Evolutionary conservation across 1,140 invertebrate genomes (phyloP).

Genomic region (Conopomorpha cramerella): DNA sequence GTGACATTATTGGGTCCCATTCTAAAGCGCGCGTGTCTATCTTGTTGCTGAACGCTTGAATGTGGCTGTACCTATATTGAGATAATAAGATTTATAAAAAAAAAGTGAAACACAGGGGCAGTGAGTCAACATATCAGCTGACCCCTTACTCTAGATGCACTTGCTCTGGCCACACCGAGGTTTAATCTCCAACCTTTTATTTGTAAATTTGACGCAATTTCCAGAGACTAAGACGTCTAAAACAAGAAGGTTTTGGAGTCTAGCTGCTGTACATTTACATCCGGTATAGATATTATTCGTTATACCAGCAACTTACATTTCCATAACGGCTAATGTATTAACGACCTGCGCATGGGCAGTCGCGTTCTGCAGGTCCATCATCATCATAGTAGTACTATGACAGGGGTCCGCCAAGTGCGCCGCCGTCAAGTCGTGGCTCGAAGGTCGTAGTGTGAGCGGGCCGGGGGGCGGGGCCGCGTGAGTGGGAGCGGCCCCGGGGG

Average conservation of each 20-base stretch:
- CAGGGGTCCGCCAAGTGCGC: slow-evolving; percentile 52
- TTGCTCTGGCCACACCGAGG: too few relatives aligned
- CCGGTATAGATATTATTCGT: too few relatives aligned
- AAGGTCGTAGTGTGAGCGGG: slow-evolving; percentile 37
- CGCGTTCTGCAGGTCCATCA: slow-evolving; percentile 66
- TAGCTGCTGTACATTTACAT: too few relatives aligned
- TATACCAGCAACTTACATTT: too few relatives aligned
- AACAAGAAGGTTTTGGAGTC: too few relatives aligned
- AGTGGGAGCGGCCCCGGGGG: slow-evolving; percentile 26
- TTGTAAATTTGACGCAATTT: too few relatives aligned
- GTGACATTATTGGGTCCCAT: slow-evolving; percentile 65
- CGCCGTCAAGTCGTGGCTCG: slow-evolving; percentile 40
- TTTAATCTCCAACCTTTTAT: too few relatives aligned
- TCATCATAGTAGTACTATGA: slow-evolving; percentile 50
- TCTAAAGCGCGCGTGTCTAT: slow-evolving; percentile 50
- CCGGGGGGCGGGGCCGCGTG: slow-evolving; percentile 14
- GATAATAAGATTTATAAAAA: too few relatives aligned
- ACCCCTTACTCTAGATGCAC: too few relatives aligned
- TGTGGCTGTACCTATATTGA: slow-evolving; percentile 22
- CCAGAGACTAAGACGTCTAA: too few relatives aligned
- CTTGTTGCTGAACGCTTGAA: slow-evolving; percentile 14
- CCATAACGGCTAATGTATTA: slow-evolving; percentile 55
- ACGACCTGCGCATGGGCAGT: slow-evolving; percentile 61
- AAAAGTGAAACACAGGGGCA: too few relatives aligned
- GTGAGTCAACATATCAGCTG: too few relatives aligned